These are phyloP conservation scores for Artibeus lituratus DNA, from an alignment of 2,797 vertebrate genomes.

Conservation along the genomic window DNA sequence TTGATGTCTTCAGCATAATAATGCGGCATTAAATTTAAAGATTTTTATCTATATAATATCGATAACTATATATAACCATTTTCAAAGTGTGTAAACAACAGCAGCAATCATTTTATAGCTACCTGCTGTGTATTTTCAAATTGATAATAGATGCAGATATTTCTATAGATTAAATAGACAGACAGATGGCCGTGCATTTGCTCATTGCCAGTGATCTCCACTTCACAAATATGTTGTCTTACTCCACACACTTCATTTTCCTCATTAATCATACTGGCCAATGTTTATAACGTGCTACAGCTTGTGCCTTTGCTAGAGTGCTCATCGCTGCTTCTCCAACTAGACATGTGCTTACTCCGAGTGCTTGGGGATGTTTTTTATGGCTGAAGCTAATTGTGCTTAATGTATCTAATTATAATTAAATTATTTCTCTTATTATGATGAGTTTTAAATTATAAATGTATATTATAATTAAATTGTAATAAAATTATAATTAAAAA, in stretches of 20 bases:
- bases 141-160: background rate
- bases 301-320: background rate
- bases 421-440: background rate
- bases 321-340: background rate
- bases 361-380: background rate
- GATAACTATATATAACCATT: background rate
- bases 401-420: background rate
- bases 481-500: background rate
- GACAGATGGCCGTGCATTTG: background rate
- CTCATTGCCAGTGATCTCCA: background rate
- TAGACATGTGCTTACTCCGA: background rate
- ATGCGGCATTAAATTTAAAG: background rate
- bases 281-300: background rate
- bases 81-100: constrained; percentile 4
- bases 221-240: background rate
- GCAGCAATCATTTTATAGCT: background rate
- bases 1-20: background rate
- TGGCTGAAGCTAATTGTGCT: background rate
- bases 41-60: background rate
- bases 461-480: background rate
- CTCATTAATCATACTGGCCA: background rate
- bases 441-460: background rate
- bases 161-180: background rate
- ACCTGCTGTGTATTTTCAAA: background rate
- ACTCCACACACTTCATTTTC: background rate